A percentile compares a stretch with the other conserved stretches of the same genome.
Evolutionary conservation across 2,797 vertebrate species (phyloP).

Genomic region (Coregonus ussuriensis): DNA sequence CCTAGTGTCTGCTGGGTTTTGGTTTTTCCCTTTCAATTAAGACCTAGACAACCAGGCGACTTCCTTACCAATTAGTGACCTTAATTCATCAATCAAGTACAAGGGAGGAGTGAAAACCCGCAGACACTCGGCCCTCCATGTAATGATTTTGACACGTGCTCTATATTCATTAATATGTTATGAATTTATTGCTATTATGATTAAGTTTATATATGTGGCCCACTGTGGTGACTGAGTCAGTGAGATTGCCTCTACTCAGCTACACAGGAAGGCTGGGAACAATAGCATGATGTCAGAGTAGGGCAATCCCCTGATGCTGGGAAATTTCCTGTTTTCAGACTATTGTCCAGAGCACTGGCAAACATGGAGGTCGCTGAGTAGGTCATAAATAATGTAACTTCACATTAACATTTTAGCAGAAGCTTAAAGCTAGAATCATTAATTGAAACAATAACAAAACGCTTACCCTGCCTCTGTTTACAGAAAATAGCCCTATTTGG

Average conservation of each 20-base stretch:
- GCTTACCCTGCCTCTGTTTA: too few relatives aligned
- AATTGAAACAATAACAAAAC: too few relatives aligned
- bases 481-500: too few relatives aligned
- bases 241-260: slow-evolving; percentile 8
- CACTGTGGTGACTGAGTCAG: slow-evolving; percentile 8
- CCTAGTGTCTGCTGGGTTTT: too few relatives aligned
- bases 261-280: slow-evolving; percentile 51
- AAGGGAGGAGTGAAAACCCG: too few relatives aligned
- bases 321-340: slow-evolving; percentile 54
- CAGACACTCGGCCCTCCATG: too few relatives aligned
- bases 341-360: slow-evolving; percentile 18
- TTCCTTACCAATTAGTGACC: too few relatives aligned
- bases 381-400: background rate
- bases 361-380: background rate
- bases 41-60: too few relatives aligned
- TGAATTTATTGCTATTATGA: background rate
- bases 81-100: too few relatives aligned
- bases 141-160: too few relatives aligned
- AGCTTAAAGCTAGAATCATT: too few relatives aligned
- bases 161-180: background rate
- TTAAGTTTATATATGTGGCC: background rate
- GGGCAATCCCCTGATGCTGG: slow-evolving; percentile 21
- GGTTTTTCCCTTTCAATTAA: too few relatives aligned
- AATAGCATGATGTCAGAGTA: slow-evolving; percentile 56
- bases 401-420: background rate